Conservation (phyloP, 2,888 invertebrate species). For the Busseola fusca region DNA sequence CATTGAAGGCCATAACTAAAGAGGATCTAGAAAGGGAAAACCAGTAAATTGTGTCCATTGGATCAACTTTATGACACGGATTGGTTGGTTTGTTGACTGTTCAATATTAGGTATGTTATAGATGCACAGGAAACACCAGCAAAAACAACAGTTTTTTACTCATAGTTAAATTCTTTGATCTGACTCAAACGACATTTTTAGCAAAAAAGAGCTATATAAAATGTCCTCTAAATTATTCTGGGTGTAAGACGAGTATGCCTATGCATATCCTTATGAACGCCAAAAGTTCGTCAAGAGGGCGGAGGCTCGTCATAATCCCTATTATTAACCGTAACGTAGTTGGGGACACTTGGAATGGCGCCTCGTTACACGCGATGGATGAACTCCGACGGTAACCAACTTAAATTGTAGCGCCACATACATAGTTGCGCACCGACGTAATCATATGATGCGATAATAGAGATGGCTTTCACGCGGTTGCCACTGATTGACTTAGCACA, state of each 20-base stretch:
- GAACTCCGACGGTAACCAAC: constrained; percentile 45
- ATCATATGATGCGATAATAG: constrained; percentile 39
- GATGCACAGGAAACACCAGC: background rate
- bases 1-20: background rate
- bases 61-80: background rate
- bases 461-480: constrained; percentile 23
- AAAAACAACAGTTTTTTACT: background rate
- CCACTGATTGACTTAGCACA: background rate
- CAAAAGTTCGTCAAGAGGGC: constrained; percentile 30
- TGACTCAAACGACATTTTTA: background rate
- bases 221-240: background rate
- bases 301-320: constrained; percentile 49
- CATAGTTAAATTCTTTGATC: background rate
- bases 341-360: constrained; percentile 54
- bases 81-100: too few species aligned
- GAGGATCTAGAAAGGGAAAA: background rate
- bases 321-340: constrained; percentile 61
- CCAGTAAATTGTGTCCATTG: background rate
- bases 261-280: constrained; percentile 25
- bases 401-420: constrained; percentile 43
- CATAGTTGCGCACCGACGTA: constrained; percentile 30
- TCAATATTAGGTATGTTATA: background rate
- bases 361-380: constrained; percentile 53
- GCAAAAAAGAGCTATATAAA: background rate
- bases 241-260: background rate